Evolutionary conservation across 1,140 invertebrate species (phyloP).

Genomic region (Cydia amplana): DNA sequence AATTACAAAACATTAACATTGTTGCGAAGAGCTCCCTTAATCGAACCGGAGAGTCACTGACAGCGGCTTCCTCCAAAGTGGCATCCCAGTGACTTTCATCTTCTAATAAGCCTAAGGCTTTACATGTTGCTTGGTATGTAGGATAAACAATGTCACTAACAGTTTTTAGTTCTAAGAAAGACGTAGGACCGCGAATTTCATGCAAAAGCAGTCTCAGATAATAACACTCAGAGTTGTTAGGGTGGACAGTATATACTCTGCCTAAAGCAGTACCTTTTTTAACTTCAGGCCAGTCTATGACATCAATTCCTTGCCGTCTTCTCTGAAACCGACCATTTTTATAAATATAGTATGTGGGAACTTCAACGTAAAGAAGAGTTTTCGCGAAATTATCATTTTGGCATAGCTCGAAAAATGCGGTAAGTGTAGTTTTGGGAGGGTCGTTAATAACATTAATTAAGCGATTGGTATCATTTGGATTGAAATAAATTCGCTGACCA

Average conservation of each 20-base stretch:
- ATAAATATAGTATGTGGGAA: conserved; percentile 43
- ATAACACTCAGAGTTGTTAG: conserved; percentile 53
- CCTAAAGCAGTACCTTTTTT: conserved; percentile 52
- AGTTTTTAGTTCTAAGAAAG: conserved; percentile 62
- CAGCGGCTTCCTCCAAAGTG: not conserved
- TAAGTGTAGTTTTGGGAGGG: conserved; percentile 56
- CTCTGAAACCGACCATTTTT: conserved; percentile 38
- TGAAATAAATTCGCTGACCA: conserved; percentile 46
- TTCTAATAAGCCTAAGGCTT: conserved; percentile 46
- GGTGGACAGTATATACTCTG: conserved; percentile 59
- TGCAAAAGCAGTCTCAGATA: conserved; percentile 64
- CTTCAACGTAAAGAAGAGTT: conserved; percentile 45
- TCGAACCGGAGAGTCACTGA: not conserved
- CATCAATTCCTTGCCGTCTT: conserved; percentile 42
- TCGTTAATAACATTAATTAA: too few species aligned
- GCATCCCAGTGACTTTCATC: conserved; percentile 35
- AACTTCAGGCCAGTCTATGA: conserved; percentile 48
- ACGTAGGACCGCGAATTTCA: conserved; percentile 64
- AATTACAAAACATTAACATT: not conserved
- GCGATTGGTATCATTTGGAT: too few species aligned
- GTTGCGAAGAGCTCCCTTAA: not conserved
- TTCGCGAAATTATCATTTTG: conserved; percentile 45
- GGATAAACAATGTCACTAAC: conserved; percentile 59
- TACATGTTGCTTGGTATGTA: conserved; percentile 67
- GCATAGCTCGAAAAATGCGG: conserved; percentile 54